These are phyloP conservation scores for Paralichthys olivaceus DNA, from an alignment of 2,113 vertebrate genomes.

Conservation along the genomic window DNA sequence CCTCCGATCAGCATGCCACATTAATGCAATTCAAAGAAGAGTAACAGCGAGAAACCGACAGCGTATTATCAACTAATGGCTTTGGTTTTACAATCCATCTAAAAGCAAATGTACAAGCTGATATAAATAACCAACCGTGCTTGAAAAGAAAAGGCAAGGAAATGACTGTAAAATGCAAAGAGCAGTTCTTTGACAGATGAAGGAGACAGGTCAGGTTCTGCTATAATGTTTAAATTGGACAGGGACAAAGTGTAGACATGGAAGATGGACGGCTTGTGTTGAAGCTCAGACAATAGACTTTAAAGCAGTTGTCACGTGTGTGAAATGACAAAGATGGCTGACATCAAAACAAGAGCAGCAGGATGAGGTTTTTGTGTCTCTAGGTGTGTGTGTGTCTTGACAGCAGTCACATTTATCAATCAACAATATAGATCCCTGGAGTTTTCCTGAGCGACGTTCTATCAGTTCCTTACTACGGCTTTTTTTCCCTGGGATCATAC, in stretches of 20 bases:
- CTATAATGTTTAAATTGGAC: slow-evolving; percentile 2
- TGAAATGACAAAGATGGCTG: slow-evolving; percentile 26
- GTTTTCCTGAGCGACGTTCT: slow-evolving; percentile 70
- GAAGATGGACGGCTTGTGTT: background rate
- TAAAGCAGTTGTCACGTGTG: slow-evolving; percentile 11
- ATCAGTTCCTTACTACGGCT: slow-evolving; percentile 25
- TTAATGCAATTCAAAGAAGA: slow-evolving; percentile 81
- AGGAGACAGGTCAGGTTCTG: slow-evolving; percentile 20
- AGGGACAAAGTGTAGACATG: background rate
- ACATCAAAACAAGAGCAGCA: slow-evolving; percentile 40
- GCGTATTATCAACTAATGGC: slow-evolving; percentile 81
- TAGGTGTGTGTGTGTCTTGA: slow-evolving; percentile 78
- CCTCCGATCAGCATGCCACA: slow-evolving; percentile 64
- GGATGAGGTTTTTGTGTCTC: slow-evolving; percentile 24
- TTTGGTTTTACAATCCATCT: slow-evolving; percentile 74
- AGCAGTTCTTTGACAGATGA: background rate
- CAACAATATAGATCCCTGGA: slow-evolving; percentile 84
- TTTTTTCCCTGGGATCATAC: background rate
- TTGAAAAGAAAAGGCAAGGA: slow-evolving; percentile 4
- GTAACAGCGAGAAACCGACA: slow-evolving; percentile 78
- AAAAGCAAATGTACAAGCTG: slow-evolving; percentile 70
- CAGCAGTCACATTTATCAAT: slow-evolving; percentile 85
- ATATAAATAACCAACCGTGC: slow-evolving; percentile 75
- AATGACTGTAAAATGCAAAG: background rate
- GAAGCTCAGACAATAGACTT: background rate